Evolutionary conservation across 2,888 invertebrate species (phyloP), one percentile per base, ranked within the genome.

Genomic region (Lobophora halterata): DNA sequence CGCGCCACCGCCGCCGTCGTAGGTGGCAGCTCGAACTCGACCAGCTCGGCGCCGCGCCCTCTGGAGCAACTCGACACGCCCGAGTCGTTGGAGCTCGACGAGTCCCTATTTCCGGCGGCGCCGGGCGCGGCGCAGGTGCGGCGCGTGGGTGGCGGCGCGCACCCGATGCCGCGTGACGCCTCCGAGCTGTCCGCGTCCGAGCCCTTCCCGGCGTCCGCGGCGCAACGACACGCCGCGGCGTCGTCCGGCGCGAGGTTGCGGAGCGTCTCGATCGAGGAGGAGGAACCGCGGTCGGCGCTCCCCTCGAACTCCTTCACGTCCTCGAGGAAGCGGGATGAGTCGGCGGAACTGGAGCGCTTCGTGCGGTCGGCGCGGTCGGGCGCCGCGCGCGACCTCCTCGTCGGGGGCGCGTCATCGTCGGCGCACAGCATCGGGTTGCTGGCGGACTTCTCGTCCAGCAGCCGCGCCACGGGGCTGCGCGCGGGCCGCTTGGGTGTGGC

Each of bases 61-160:
- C 90, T 68, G 1, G 91, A 91, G n/a, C 91, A 91, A 3, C 90
- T 91, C 0, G 92, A 92, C 0, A 94, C 94, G 1, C 94, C 94
- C 0, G 94, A 94, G 74, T 95, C 95, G 65, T 94, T 94, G 11
- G 93, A 94, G 63, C 93, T 93, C 2, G 94, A 93, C 0, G 94
- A 94, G 63, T 94, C 94, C 8, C 94, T 83, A 63, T 93, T 94
- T 12, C 90, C 91, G 1, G 88, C 90, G 1, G 91, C 87, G 61
- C 92, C 92, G 1, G 93, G 93, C 7, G 92, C 92, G 29, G 76
- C 67, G 1, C 71, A 65, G 0, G 71, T 65, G 0, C 64, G 55
- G 8, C 55, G 59, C 1, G 58, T 40, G 5, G 50, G 62, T 3
- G 61, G 55, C 1, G 54, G 42, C 7, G 64, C 63, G 11, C 49